Evolutionary conservation across 2,113 vertebrate genomes (phyloP).

Genomic region (Barnardius zonarius): DNA sequence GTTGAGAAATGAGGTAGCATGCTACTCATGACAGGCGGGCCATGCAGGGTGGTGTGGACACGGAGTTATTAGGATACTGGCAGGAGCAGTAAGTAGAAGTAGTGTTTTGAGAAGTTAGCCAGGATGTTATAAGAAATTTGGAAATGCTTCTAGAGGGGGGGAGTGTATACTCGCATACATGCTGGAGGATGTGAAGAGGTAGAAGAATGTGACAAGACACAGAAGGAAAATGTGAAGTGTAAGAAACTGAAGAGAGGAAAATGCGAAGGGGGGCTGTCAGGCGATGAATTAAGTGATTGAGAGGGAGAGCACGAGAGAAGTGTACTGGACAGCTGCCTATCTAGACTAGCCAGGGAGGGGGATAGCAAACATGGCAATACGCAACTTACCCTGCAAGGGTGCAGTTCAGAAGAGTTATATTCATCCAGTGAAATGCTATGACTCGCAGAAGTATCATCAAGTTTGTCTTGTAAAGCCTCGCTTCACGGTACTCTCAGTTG

Average conservation of each 20-base stretch:
- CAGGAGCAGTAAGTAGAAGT: background rate
- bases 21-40: background rate
- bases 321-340: background rate
- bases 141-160: background rate
- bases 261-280: background rate
- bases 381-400: background rate
- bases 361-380: background rate
- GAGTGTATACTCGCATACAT: accelerated
- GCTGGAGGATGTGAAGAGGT: background rate
- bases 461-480: background rate
- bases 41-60: background rate
- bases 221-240: background rate
- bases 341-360: background rate
- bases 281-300: accelerated
- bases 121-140: background rate
- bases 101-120: background rate
- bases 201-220: background rate
- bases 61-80: background rate
- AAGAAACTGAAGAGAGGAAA: background rate
- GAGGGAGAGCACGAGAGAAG: background rate
- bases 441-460: background rate
- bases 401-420: background rate
- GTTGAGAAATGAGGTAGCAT: background rate
- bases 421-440: background rate
- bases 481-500: accelerated